Evolutionary conservation across 2,113 vertebrate species (phyloP).

Genomic region (Clarias gariepinus): DNA sequence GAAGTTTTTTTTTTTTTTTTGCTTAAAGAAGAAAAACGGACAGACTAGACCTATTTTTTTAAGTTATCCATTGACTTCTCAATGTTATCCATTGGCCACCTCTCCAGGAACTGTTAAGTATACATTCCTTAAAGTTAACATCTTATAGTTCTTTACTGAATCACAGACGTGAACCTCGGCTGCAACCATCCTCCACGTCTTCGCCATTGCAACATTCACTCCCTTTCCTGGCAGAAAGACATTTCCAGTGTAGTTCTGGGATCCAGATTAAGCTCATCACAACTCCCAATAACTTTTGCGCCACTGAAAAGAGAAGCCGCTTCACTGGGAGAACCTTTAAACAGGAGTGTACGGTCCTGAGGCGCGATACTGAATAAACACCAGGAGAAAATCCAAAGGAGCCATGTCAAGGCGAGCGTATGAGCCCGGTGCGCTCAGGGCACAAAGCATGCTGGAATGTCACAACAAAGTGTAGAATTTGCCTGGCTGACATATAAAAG

Average conservation of each 20-base stretch:
- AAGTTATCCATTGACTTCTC: slow-evolving; percentile 12
- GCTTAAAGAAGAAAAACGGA: not conserved
- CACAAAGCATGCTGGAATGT: slow-evolving; percentile 25
- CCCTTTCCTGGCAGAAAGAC: slow-evolving; percentile 1
- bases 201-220: not conserved
- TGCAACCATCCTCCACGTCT: not conserved
- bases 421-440: not conserved
- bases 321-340: too few relatives aligned
- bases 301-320: too few relatives aligned
- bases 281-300: too few relatives aligned
- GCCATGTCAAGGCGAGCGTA: not conserved
- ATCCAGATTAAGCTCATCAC: not conserved
- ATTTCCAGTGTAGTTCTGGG: not conserved
- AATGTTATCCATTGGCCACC: not conserved
- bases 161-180: not conserved
- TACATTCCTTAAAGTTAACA: not conserved
- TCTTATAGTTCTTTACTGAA: not conserved
- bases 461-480: slow-evolving; percentile 34
- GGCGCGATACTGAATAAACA: not conserved
- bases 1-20: not conserved
- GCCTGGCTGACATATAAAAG: slow-evolving; percentile 22
- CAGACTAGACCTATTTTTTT: not conserved
- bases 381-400: not conserved
- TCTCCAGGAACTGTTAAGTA: not conserved
- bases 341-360: not conserved